These are phyloP conservation scores for Meganola albula DNA, from an alignment of 2,888 invertebrate genomes.

Conservation along the genomic window DNA sequence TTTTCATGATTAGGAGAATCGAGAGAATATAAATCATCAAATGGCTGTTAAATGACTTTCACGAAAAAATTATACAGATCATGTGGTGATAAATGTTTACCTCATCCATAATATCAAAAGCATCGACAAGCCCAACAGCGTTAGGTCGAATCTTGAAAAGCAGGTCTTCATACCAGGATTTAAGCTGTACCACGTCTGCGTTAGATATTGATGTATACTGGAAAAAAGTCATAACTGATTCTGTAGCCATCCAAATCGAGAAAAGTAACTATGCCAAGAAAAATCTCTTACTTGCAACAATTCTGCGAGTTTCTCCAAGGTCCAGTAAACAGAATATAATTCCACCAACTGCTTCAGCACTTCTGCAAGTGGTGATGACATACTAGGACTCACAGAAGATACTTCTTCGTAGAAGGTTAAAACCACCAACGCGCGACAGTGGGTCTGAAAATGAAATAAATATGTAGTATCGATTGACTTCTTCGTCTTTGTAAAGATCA, in stretches of 20 bases:
- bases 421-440: constrained; percentile 88
- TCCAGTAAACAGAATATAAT: constrained; percentile 86
- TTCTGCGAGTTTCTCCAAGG: constrained; percentile 85
- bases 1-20: too few species aligned
- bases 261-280: neutral
- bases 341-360: constrained; percentile 85
- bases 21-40: too few species aligned
- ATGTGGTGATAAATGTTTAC: too few species aligned
- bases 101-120: constrained; percentile 90
- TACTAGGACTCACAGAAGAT: constrained; percentile 42
- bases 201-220: constrained; percentile 80
- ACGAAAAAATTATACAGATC: too few species aligned
- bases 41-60: too few species aligned
- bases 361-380: constrained; percentile 78
- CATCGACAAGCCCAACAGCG: constrained; percentile 93
- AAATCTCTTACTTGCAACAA: constrained; percentile 82
- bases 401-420: constrained; percentile 81
- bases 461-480: too few species aligned
- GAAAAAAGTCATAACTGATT: constrained; percentile 25
- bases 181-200: constrained; percentile 71
- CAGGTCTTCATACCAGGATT: constrained; percentile 81
- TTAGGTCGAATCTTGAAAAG: constrained; percentile 87
- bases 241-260: neutral
- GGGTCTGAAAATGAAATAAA: constrained; percentile 74
- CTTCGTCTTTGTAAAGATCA: too few species aligned